Evolutionary conservation across 2,113 vertebrate genomes (phyloP).

Genomic region (Centropus unirufus): DNA sequence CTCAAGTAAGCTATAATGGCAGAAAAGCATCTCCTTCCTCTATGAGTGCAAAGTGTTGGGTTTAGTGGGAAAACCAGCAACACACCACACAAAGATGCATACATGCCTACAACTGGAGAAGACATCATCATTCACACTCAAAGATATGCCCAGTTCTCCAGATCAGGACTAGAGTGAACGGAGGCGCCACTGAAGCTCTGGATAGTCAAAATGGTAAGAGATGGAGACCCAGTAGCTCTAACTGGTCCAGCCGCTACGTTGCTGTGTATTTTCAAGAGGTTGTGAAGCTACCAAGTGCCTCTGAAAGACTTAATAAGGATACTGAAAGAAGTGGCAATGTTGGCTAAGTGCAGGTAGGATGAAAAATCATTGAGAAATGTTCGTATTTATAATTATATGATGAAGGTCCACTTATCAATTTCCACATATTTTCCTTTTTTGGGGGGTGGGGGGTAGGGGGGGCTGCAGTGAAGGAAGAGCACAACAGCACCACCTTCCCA

Average conservation of each 20-base stretch:
- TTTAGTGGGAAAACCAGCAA: background rate
- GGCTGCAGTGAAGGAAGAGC: background rate
- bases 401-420: slow-evolving; percentile 1
- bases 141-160: background rate
- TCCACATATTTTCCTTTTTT: background rate
- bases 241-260: background rate
- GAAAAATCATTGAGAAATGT: background rate
- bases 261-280: background rate
- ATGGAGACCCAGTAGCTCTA: background rate
- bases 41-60: accelerated
- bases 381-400: background rate
- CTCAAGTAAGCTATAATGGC: background rate
- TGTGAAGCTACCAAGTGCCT: background rate
- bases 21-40: background rate
- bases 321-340: slow-evolving; percentile 20
- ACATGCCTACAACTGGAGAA: background rate
- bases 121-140: background rate
- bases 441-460: background rate
- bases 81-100: background rate
- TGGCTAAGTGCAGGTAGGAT: background rate
- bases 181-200: background rate
- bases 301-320: background rate
- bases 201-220: background rate
- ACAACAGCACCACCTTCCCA: slow-evolving; percentile 3
- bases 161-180: background rate